These are phyloP conservation scores for Gobiocypris rarus DNA, from an alignment of 2,113 vertebrate species.

Conservation along the genomic window DNA sequence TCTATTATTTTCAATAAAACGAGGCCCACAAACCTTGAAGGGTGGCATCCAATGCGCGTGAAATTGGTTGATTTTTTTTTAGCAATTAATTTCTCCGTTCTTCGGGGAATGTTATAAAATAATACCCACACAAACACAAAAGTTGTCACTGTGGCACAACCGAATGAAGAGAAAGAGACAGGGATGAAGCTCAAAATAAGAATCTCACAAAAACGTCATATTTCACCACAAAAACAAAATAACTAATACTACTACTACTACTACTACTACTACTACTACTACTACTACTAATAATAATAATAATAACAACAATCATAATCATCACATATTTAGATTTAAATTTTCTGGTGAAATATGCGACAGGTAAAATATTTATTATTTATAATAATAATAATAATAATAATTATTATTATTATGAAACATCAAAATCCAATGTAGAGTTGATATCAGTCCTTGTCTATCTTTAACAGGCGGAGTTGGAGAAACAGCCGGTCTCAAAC, in stretches of 20 bases:
- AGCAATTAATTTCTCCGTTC: constrained; percentile 33
- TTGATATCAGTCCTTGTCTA: no score
- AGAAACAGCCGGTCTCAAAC: not conserved
- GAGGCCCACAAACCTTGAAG: constrained; percentile 26
- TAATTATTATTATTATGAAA: not conserved
- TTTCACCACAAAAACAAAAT: not conserved
- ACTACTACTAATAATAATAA: no score
- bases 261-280: no score
- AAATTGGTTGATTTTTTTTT: constrained; percentile 48
- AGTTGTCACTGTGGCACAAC: not conserved
- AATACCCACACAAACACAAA: not conserved
- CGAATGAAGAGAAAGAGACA: not conserved
- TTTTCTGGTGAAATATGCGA: no score
- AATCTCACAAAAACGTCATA: not conserved
- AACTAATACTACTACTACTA: not conserved
- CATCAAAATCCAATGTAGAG: not conserved
- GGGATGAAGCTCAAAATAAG: not conserved
- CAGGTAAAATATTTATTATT: no score
- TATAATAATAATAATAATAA: not conserved
- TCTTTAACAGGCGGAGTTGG: not conserved
- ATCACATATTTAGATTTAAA: no score
- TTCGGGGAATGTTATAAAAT: constrained; percentile 13
- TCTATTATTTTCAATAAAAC: constrained; percentile 25
- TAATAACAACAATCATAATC: no score
- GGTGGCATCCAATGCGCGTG: constrained; percentile 31